Base-by-base conservation (phyloP, 2,113 vertebrate species). In the Phylloscopus trochiloides region DNA sequence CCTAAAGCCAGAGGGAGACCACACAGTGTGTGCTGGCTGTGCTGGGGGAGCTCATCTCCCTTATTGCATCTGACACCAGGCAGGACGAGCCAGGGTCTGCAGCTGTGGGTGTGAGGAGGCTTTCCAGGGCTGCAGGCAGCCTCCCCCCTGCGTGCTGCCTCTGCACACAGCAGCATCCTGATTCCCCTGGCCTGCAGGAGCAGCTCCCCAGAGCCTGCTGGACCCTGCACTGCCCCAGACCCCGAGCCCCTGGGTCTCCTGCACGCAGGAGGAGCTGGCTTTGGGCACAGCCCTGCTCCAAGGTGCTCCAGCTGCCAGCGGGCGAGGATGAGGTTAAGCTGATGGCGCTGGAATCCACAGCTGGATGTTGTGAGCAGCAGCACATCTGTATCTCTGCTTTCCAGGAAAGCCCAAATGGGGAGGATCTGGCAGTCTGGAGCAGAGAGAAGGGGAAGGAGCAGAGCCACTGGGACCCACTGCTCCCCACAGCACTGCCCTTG, bases 51-150 rank as follows among this genome's bases (percentile, higher is more conserved):
- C 89, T 95, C 14, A 0, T 96, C 94, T 92, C 70, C 84, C 81
- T 96, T 89, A 97, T 96, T 92, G 66, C 77, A 87, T 92, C 84
- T 96, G 95, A 96, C 96, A 94, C 62, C 83, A 83, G 82, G 90
- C 75, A 78, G 71, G 62, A 94, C 94, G 78, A 97, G 94, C 91
- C 94, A 94, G 95, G 94, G 34, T 83, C 93, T 94, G 74, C 4
- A 77, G 88, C 84, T 76, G 72, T 26, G 90, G 71, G 88, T 58
- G 89, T 83, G 83, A 94, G 78, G 61, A 94, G 83, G 6, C 61
- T 82, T 51, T 78, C 66, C 76, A 94, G 86, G 76, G 75, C 63
- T 1, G 6, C 6, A 52, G 59, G 52, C 51, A 86, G 63, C 50
- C 51, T 70, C 34, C 51, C 51, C 21, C 42, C 0, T 40, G 40